Percentiles rank a stretch among this genome's conserved stretches.
Evolutionary conservation across 2,888 invertebrate species (phyloP).

Genomic region (Bugulina stolonifera): DNA sequence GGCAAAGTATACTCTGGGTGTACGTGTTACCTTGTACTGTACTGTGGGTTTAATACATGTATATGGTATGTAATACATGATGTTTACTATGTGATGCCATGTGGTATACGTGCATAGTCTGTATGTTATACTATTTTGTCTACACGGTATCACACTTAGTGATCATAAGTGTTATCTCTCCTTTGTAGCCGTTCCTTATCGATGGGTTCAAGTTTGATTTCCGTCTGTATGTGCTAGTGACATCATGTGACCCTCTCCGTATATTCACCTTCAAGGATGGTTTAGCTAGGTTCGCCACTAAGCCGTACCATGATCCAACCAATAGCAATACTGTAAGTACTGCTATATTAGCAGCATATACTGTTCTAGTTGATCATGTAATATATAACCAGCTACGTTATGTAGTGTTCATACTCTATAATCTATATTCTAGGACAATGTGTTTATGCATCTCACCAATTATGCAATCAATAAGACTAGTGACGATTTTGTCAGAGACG

Average conservation of each 20-base stretch:
- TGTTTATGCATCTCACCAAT: constrained; percentile 90
- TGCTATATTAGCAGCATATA: no score
- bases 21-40: no score
- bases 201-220: constrained; percentile 91
- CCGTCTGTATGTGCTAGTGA: constrained; percentile 78
- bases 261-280: constrained; percentile 88
- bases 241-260: constrained; percentile 81
- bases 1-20: no score
- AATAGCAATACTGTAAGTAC: constrained; percentile 64
- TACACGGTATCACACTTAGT: no score
- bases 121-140: no score
- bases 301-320: constrained; percentile 76
- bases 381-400: no score
- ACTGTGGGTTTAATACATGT: no score
- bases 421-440: constrained; percentile 62
- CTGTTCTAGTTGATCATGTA: no score
- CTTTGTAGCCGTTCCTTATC: constrained; percentile 69
- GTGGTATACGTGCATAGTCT: no score
- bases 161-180: constrained; percentile 6
- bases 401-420: no score
- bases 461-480: constrained; percentile 89
- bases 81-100: no score
- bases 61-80: no score
- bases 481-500: constrained; percentile 74
- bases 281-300: constrained; percentile 81